Evolutionary conservation across 2,113 vertebrate genomes (phyloP).

Genomic region (Merops nubicus): DNA sequence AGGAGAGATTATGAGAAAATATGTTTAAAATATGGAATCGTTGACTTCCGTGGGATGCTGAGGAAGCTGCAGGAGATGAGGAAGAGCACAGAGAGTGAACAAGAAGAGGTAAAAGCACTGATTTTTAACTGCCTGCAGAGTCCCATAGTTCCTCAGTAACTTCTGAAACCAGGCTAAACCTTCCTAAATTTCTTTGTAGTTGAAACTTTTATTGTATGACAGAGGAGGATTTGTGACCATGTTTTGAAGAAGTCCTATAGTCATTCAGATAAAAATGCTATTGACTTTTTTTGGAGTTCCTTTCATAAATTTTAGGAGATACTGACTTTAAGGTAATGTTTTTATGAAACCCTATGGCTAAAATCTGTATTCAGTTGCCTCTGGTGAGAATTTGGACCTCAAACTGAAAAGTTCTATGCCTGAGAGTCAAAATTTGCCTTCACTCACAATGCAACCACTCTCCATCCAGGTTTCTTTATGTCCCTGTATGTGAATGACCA

Average conservation of each 20-base stretch:
- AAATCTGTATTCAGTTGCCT: neutral
- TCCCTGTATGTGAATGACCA: neutral
- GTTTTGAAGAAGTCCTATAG: neutral
- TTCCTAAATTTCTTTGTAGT: neutral
- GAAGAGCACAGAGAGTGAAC: constrained; percentile 66
- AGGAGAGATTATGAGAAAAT: constrained; percentile 87
- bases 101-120: constrained; percentile 71
- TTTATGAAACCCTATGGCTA: neutral
- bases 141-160: neutral
- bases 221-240: neutral
- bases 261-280: neutral
- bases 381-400: neutral
- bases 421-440: neutral
- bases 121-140: neutral
- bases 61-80: constrained; percentile 80
- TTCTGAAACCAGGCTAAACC: neutral
- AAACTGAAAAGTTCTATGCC: neutral
- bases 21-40: constrained; percentile 81
- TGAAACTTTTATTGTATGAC: neutral
- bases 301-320: neutral
- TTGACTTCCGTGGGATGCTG: constrained; percentile 81
- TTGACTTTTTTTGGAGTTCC: neutral
- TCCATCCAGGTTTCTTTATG: too few relatives aligned
- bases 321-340: neutral
- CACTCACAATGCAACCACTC: neutral